phyloP scores from a whole-genome alignment of 2,113 vertebrate genomes.

The Halcyon malimbica region DNA sequence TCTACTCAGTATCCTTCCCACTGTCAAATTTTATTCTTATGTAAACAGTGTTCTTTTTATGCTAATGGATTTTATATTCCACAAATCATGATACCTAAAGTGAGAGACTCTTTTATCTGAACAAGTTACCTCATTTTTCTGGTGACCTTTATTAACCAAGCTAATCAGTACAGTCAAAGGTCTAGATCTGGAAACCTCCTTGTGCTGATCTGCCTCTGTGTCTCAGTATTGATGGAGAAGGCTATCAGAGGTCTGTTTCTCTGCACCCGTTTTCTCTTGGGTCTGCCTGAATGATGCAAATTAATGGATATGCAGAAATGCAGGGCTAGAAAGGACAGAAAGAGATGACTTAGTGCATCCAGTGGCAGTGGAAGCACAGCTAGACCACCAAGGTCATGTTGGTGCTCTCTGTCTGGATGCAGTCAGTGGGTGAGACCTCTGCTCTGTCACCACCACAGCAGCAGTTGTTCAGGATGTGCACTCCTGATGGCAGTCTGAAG shows the following conservation, averaged over 20 bases:
- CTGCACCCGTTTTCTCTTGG: neutral
- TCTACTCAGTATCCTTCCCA: neutral
- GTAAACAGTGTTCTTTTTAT: neutral
- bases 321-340: neutral
- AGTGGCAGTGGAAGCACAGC: neutral
- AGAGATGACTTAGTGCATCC: neutral
- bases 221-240: neutral
- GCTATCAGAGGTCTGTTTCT: neutral
- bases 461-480: neutral
- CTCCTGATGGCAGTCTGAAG: neutral
- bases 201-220: neutral
- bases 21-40: neutral
- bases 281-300: neutral
- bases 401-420: neutral
- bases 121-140: neutral
- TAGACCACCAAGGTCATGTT: fast-evolving
- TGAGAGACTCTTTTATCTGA: neutral
- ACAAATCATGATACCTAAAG: neutral
- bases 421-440: neutral
- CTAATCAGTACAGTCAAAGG: neutral
- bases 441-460: neutral
- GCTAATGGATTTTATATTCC: neutral
- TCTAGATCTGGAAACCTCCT: neutral
- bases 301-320: neutral
- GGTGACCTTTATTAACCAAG: neutral